Conservation (phyloP, 2,113 vertebrate genomes). For the Alligator sinensis region DNA sequence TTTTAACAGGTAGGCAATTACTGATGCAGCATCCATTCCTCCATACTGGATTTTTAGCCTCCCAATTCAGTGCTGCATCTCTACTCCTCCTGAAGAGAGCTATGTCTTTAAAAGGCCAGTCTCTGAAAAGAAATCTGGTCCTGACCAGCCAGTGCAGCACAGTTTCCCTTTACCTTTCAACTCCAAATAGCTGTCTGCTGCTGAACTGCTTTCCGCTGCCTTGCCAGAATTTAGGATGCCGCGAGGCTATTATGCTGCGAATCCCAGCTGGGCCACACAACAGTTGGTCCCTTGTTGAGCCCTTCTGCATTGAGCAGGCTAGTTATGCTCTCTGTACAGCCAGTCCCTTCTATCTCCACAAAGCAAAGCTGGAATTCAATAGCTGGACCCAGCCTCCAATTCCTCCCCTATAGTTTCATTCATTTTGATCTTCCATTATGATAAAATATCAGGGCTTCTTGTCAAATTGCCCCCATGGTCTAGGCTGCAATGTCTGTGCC, state of each 20-base stretch:
- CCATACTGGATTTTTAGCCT: not conserved
- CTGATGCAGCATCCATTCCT: fast-evolving
- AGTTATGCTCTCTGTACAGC: fast-evolving
- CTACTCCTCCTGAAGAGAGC: not conserved
- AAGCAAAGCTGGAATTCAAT: not conserved
- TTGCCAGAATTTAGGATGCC: fast-evolving
- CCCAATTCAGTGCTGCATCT: not conserved
- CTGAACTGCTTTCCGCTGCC: fast-evolving
- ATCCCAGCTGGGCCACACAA: not conserved
- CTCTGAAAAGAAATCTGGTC: not conserved
- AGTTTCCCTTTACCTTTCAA: not conserved
- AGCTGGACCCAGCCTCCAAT: not conserved
- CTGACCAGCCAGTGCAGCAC: not conserved
- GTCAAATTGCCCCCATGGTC: not conserved
- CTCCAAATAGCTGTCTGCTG: not conserved
- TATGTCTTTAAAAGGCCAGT: not conserved
- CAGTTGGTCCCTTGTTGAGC: not conserved
- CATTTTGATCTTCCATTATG: fast-evolving
- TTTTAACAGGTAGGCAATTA: not conserved
- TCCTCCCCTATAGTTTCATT: fast-evolving
- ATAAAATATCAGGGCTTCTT: not conserved
- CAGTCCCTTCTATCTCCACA: fast-evolving
- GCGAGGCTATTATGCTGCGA: not conserved
- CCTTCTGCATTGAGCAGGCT: not conserved
- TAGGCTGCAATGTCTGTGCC: fast-evolving